A percentile compares a stretch with the other conserved stretches of the same genome.
These are phyloP conservation scores for Agrilus cyanescens DNA, from an alignment of 2,888 invertebrate species.

Conservation along the genomic window DNA sequence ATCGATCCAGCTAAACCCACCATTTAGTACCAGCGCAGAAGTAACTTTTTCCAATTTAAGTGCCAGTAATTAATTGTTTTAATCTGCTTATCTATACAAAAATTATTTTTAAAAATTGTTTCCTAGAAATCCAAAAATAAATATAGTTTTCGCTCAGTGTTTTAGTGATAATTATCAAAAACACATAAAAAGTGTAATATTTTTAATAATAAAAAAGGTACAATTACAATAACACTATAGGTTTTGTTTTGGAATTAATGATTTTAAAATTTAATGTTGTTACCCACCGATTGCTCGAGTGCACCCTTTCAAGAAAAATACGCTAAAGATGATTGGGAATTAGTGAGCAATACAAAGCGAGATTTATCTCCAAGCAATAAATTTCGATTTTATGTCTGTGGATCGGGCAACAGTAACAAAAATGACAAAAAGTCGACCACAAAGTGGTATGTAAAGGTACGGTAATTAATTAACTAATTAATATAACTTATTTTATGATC, in stretches of 20 bases:
- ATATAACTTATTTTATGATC: neutral
- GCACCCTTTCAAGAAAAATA: slow-evolving; percentile 29
- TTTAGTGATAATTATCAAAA: neutral
- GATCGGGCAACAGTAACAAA: slow-evolving; percentile 30
- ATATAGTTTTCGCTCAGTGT: neutral
- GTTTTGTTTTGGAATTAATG: slow-evolving; percentile 1
- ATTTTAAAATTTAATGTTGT: slow-evolving; percentile 23
- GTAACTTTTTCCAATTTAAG: no score
- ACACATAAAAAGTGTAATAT: no score
- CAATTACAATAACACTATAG: no score
- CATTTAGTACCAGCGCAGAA: no score
- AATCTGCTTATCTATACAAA: no score
- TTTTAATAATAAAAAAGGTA: no score
- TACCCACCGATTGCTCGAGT: slow-evolving; percentile 26
- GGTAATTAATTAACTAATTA: slow-evolving; percentile 22
- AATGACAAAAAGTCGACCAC: slow-evolving; percentile 39
- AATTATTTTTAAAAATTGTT: no score
- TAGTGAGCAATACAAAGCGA: slow-evolving; percentile 19
- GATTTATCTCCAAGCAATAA: slow-evolving; percentile 22
- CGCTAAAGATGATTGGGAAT: slow-evolving; percentile 19
- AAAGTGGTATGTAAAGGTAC: slow-evolving; percentile 66
- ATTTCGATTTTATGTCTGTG: slow-evolving; percentile 32
- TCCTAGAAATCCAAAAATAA: no score
- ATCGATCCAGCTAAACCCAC: no score
- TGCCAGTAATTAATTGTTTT: no score